Base-by-base conservation (phyloP, 1,140 invertebrate genomes). In the Pseudomyrmex dendroicus region DNA sequence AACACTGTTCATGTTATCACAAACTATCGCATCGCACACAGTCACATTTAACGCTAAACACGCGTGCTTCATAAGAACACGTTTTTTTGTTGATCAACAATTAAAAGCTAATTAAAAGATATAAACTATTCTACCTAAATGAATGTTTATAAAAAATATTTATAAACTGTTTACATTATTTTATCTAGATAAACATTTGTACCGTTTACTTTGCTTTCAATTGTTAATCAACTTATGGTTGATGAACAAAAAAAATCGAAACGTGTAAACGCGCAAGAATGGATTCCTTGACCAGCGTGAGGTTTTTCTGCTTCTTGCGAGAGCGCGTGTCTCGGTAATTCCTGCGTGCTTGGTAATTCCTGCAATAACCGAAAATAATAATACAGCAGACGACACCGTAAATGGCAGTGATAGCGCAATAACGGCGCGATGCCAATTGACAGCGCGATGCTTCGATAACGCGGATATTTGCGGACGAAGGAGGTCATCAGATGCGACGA, bases 361-460 rank as follows among this genome's bases (percentile, higher is more conserved):
- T 80, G 76, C 76, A 80, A 72, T 80, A 80, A 80, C 76, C 76
- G 66, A 80, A 80, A 80, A 80, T 80, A 80, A 80, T 80, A 80
- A 80, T 80, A 72, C 54, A 2, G 76, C 44, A 50, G 76, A 80
- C 66, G 66, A 22, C 76, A 80, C n/a, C 54, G 66, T 72, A 72
- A 80, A 80, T 80, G 76, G 44, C 44, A 50, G 54, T 52, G 76
- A 72, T 61, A 80, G 44, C 76, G 66, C 52, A 72, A 80, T 80
- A 80, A 80, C 44, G 66, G 54, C 66, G 44, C 66, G 54, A 70
- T 78, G 64, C 20, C 76, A 78, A 78, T 78, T 78, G 76, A 78
- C 76, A 78, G 35, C 35, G 76, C 52, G 76, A 80, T 61, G 66
- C 66, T 72, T 80, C 76, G 76, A 80, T 80, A 80, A 61, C 76